phyloP scores from a whole-genome alignment of 1,140 invertebrate species.

The Lepidurus arcticus region DNA sequence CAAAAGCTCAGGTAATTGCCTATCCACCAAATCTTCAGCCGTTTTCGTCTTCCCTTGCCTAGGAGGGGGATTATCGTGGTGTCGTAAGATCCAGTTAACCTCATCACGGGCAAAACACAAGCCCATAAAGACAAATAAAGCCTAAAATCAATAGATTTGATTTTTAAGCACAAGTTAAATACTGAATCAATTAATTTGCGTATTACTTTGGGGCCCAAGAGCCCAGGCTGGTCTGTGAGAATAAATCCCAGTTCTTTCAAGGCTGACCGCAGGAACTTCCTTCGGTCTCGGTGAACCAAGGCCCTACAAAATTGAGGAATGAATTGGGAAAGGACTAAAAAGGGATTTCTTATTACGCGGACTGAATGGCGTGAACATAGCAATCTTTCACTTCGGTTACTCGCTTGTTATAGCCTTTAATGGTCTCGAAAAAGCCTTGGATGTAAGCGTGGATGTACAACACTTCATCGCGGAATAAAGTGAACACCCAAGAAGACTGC shows the following conservation, averaged over 20 bases:
- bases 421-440: conserved; percentile 84
- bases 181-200: not conserved
- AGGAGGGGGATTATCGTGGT: conserved; percentile 89
- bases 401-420: conserved; percentile 90
- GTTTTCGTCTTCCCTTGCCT: conserved; percentile 71
- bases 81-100: conserved; percentile 91
- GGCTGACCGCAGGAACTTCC: conserved; percentile 93
- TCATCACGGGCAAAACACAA: conserved; percentile 92
- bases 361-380: conserved; percentile 80
- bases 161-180: not conserved
- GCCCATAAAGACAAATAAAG: conserved; percentile 93
- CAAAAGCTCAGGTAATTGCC: conserved; percentile 91
- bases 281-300: conserved; percentile 82
- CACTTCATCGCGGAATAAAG: conserved; percentile 94
- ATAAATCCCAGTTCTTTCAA: conserved; percentile 92
- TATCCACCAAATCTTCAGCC: conserved; percentile 81
- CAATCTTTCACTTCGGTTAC: conserved; percentile 92
- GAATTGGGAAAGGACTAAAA: conserved; percentile 28
- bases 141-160: conserved; percentile 48
- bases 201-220: conserved; percentile 81
- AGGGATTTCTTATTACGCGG: conserved; percentile 53
- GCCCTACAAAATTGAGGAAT: conserved; percentile 47
- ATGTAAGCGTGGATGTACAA: conserved; percentile 92
- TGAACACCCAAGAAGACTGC: conserved; percentile 88
- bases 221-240: conserved; percentile 93